Evolutionary conservation across 2,888 invertebrate species (phyloP), one percentile per base, ranked within the genome.

Genomic region (Operophtera brumata): DNA sequence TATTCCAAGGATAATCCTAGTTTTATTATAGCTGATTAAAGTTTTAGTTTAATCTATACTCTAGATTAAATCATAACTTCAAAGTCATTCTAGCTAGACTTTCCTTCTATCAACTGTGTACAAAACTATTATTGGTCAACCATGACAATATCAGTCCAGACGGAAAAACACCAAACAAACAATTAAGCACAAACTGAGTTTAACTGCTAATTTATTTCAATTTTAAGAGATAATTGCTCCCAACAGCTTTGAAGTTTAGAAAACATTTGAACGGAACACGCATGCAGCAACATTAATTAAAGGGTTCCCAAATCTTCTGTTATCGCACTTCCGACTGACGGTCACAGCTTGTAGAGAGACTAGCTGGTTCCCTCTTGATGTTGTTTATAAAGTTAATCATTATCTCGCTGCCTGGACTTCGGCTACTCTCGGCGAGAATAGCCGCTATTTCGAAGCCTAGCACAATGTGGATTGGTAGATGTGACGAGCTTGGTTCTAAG

Each of bases 271-370:
- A 76, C 67, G 61, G 69, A 78, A 80, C 84, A 85, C 83, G 82
- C 84, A 80, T 86, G 82, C 80, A 82, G 80, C 82, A 81, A 85
- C 84, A 82, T 84, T 87, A 84, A 88, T 90, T 86, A 87, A 82
- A 86, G 80, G 82, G 82, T 81, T 83, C 74, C 84, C 80, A 84
- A 87, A 89, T 85, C 84, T 82, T 81, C 82, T 69, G 79, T 80
- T 85, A 86, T 88, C 86, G 78, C 80, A 78, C 81, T 86, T 86
- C 86, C 86, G 81, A 60, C 65, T 62, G 76, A 32, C 44, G 26
- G 47, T 1, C 56, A 56, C 45, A 56, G 56, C 44, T 44, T 8
- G n/a, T 2, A 2, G 1, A 14, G 2, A 26, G 9, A 30, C 9
- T 14, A 39, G 47, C 56, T 47, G 6, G 39, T 20, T 25, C 30